phyloP scores from a whole-genome alignment of 2,888 invertebrate species.

The Plebejus melissa region DNA sequence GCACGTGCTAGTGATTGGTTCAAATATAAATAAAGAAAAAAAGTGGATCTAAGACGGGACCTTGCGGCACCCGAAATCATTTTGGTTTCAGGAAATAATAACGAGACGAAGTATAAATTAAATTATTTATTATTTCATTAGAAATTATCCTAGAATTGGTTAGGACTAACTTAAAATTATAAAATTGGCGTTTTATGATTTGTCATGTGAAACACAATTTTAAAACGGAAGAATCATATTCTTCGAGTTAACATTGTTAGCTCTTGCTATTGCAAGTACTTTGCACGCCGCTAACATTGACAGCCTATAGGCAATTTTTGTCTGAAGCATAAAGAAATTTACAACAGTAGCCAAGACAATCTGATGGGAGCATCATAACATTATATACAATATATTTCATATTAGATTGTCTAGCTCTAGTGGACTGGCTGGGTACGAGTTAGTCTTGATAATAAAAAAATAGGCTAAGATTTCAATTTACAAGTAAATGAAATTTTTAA shows the following conservation, averaged over 20 bases:
- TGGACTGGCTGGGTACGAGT: not conserved
- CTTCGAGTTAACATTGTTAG: not conserved
- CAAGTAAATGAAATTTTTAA: no score
- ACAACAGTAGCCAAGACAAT: not conserved
- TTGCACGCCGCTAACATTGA: not conserved
- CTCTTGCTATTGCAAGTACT: not conserved
- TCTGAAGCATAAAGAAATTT: not conserved
- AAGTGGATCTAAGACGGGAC: no score
- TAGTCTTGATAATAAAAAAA: not conserved
- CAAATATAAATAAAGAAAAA: no score
- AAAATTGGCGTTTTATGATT: constrained; percentile 21
- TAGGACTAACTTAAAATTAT: constrained; percentile 26
- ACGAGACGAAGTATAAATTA: not conserved
- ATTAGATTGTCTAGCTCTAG: not conserved
- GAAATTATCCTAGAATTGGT: constrained; percentile 13
- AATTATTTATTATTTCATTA: constrained; percentile 25
- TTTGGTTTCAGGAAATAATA: not conserved
- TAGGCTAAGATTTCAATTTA: no score
- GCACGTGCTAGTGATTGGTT: no score
- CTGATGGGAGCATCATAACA: not conserved
- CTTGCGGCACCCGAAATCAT: not conserved
- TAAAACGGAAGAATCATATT: not conserved
- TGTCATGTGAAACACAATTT: constrained; percentile 5
- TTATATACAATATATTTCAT: not conserved
- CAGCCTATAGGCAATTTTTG: constrained; percentile 5